These are phyloP conservation scores for Felis catus DNA, from an alignment of 2,113 vertebrate species.

Conservation along the genomic window DNA sequence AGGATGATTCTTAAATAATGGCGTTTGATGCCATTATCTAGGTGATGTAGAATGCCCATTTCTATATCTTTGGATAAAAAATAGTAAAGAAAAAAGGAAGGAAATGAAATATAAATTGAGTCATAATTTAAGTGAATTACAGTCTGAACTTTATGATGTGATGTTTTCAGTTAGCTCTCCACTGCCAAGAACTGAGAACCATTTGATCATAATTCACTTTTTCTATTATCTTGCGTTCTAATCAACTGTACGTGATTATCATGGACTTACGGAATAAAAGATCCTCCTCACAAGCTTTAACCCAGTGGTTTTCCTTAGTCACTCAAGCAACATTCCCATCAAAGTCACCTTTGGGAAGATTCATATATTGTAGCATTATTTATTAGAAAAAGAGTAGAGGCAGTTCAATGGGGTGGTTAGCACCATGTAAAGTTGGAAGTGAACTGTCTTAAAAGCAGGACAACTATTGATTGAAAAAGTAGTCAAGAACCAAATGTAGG, in stretches of 20 bases:
- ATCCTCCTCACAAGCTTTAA: not conserved
- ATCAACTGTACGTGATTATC: not conserved
- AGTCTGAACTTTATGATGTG: slow-evolving; percentile 1
- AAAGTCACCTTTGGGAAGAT: not conserved
- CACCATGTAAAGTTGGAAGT: not conserved
- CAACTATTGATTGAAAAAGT: not conserved
- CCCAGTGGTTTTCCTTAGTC: not conserved
- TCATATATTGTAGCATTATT: slow-evolving; percentile 14
- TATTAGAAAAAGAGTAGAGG: not conserved
- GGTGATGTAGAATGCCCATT: not conserved
- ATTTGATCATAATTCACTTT: not conserved
- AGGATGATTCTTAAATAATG: slow-evolving; percentile 57
- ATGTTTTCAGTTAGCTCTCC: not conserved
- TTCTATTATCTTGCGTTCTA: not conserved
- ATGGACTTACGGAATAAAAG: not conserved
- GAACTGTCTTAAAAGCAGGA: not conserved
- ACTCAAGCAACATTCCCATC: not conserved
- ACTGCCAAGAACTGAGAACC: not conserved
- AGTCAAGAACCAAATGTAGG: not conserved
- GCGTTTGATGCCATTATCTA: slow-evolving; percentile 37
- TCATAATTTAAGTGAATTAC: slow-evolving; percentile 42
- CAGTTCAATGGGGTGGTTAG: not conserved
- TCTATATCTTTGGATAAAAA: not conserved
- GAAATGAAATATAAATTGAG: slow-evolving; percentile 40
- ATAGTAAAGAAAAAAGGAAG: slow-evolving; percentile 7